These are phyloP conservation scores for Catagonus wagneri DNA, from an alignment of 2,113 vertebrate species.

Conservation along the genomic window DNA sequence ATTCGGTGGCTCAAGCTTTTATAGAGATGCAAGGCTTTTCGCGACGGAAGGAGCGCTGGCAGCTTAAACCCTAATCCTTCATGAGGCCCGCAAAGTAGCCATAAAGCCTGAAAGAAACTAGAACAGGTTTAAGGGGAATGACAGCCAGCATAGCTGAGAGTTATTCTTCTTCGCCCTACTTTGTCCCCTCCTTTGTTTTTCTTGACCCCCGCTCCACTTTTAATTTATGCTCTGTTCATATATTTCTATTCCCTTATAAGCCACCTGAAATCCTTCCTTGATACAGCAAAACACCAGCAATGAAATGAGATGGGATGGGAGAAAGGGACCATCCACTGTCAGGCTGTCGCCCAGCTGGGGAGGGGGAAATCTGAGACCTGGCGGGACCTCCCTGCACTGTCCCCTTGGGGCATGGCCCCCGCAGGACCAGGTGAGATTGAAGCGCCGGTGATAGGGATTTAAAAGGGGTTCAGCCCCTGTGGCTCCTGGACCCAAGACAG, in stretches of 20 bases:
- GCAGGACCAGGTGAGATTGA: not conserved
- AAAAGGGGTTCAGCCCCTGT: fast-evolving
- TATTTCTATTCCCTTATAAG: not conserved
- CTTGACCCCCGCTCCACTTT: not conserved
- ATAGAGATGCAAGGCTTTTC: not conserved
- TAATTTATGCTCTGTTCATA: too few relatives aligned
- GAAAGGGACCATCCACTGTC: not conserved
- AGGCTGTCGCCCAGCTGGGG: fast-evolving
- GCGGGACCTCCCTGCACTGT: fast-evolving
- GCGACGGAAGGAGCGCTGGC: fast-evolving
- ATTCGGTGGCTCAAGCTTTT: not conserved
- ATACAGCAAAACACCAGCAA: not conserved
- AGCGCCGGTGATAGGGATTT: fast-evolving
- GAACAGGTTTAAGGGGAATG: not conserved
- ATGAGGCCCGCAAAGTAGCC: not conserved
- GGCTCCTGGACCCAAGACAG: not conserved
- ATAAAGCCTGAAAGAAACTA: not conserved
- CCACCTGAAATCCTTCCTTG: not conserved
- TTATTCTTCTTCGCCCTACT: fast-evolving
- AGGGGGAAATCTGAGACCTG: fast-evolving
- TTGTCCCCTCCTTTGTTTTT: not conserved
- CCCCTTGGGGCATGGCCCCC: fast-evolving
- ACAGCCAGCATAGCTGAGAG: fast-evolving
- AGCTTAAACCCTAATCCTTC: not conserved
- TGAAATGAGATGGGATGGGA: not conserved